Percentiles rank a stretch among this genome's conserved stretches.
Conservation (phyloP, 2,888 invertebrate genomes). For the Tetheella fluctuosa region DNA sequence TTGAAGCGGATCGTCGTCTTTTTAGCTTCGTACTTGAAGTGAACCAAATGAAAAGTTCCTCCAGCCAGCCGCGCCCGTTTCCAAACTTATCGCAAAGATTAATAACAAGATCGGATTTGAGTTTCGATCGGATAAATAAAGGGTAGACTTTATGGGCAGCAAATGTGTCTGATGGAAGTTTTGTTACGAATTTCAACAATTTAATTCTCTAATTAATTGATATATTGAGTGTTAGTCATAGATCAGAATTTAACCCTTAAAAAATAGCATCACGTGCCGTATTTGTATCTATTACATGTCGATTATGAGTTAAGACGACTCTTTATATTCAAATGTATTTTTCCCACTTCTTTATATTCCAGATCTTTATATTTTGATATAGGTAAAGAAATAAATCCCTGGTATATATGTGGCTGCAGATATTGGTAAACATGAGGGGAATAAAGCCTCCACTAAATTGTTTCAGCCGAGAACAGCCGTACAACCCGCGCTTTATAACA, state of each 20-base stretch:
- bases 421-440: constrained; percentile 3
- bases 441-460: constrained; percentile 25
- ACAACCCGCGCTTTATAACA: constrained; percentile 28
- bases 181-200: background rate
- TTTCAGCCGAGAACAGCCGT: constrained; percentile 18
- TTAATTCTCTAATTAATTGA: background rate
- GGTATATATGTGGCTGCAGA: constrained; percentile 20
- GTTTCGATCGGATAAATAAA: constrained; percentile 29
- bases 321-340: background rate
- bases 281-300: no score
- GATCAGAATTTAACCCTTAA: background rate
- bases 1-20: constrained; percentile 36
- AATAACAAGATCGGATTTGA: constrained; percentile 39
- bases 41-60: constrained; percentile 36
- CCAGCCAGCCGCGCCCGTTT: constrained; percentile 22
- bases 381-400: constrained; percentile 26
- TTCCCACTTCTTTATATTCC: background rate
- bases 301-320: background rate
- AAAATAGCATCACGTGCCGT: no score
- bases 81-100: constrained; percentile 55
- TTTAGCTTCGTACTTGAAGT: constrained; percentile 29
- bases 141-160: background rate
- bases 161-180: constrained; percentile 1
- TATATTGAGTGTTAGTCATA: background rate
- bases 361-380: background rate